These are phyloP conservation scores for Coenobita brevimanus DNA, from an alignment of 1,140 invertebrate genomes.

Conservation along the genomic window DNA sequence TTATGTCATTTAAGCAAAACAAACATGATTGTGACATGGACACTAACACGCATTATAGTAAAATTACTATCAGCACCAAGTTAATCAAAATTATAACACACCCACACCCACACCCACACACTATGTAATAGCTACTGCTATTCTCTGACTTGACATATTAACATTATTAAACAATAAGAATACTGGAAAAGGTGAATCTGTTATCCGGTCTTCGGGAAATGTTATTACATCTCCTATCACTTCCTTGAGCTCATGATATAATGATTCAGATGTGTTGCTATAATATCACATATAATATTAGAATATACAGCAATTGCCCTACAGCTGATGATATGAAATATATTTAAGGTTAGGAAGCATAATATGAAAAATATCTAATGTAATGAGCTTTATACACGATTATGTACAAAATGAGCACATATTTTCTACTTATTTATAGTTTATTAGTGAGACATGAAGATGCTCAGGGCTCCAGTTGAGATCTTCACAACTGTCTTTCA, in stretches of 20 bases:
- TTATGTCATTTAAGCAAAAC: too few relatives aligned
- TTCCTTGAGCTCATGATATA: slow-evolving; percentile 24
- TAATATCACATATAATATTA: slow-evolving; percentile 33
- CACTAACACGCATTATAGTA: too few relatives aligned
- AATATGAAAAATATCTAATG: slow-evolving; percentile 12
- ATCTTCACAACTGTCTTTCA: slow-evolving; percentile 2
- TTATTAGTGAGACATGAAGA: slow-evolving; percentile 5
- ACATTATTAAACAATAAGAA: not conserved
- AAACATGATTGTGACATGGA: too few relatives aligned
- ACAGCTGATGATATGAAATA: slow-evolving; percentile 19
- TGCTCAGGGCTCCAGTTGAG: not conserved
- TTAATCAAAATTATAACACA: too few relatives aligned
- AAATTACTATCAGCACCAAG: too few relatives aligned
- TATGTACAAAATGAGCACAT: slow-evolving; percentile 47
- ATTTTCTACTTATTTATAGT: not conserved
- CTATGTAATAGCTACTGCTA: slow-evolving; percentile 7
- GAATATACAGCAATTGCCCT: not conserved
- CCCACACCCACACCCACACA: too few relatives aligned
- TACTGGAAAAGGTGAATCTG: not conserved
- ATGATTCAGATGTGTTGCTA: slow-evolving; percentile 13
- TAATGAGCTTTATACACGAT: slow-evolving; percentile 32
- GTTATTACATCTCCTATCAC: not conserved
- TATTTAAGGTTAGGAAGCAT: slow-evolving; percentile 11
- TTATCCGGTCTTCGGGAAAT: not conserved
- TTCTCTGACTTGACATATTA: not conserved